Evolutionary conservation across 2,888 invertebrate genomes (phyloP), one percentile per base, ranked within the genome.

Genomic region (Drosophila macrospina): DNA sequence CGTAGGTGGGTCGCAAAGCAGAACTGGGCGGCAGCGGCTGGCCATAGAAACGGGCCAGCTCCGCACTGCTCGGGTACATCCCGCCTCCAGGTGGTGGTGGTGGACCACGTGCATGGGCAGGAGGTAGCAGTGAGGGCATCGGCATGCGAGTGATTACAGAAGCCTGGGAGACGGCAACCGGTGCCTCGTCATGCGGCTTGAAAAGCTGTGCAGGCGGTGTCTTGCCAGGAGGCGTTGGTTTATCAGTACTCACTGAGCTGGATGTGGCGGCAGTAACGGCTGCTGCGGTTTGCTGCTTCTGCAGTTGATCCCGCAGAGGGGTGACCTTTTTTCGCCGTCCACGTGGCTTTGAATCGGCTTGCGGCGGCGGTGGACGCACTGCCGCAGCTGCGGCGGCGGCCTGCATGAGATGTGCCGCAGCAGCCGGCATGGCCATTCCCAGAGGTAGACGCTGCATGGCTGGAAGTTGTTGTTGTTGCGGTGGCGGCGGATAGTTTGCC

Each of bases 111-210:
- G 44, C 72, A 28, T 86, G 83, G 1, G 74, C 59, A 15, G 78
- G 66, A 26, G 82, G 42, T 36, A 75, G 20, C 34, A 78, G 47
- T 16, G 85, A 76, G 1, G 82, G 55, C 63, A 89, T 59, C 5
- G 94, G 92, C 94, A 95, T 94, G 74, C 94, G 92, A 7, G 94
- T 94, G 45, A 95, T 95, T 6, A 95, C 94, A 39, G 94, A 94
- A 0, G 93, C 93, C 32, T 93, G 92, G 1, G 93, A 60, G 24
- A 81, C 75, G 39, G 56, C 70, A 7, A 68, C 45, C 6, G 75
- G 61, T 0, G 69, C 56, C 15, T 78, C 86, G n/a, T 77, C 79
- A 28, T 92, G 92, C 62, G 93, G 93, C 16, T 93, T 92, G 71
- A 93, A 94, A 4, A 93, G 92, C 76, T 93, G 93, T 1, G 93